Evolutionary conservation across 1,140 invertebrate genomes (phyloP), one percentile per base, ranked within the genome.

Genomic region (Hypsibius dujardini): DNA sequence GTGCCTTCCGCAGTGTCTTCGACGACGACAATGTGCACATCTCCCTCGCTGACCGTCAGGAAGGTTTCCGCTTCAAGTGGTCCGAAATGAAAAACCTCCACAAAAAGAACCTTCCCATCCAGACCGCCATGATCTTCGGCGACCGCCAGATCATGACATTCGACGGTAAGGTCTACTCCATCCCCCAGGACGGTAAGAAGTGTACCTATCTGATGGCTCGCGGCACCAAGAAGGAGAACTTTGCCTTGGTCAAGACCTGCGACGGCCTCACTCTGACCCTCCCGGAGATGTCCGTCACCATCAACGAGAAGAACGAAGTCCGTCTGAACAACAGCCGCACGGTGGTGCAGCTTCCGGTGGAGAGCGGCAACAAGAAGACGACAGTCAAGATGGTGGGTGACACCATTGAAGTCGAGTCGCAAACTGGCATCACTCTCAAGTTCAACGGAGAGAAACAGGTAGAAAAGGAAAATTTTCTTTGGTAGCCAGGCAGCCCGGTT

Each of bases 41-140:
- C 42, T 7, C 12, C 12, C 12, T 67, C 12, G 12, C 62, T 42
- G 62, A 42, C 42, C 12, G 62, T 42, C 12, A 67, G 12, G 12
- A 67, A 45, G 12, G 12, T 45, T 7, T 67, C 12, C 62, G 42
- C 42, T 67, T 67, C 62, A 12, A 42, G 12, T 67, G 62, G 62
- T 67, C 62, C 62, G 40, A 12, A 7, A 12, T 67, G 12, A 67
- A 42, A 12, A 7, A 12, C 12, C 42, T 67, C 62, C 62, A 12
- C 62, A 67, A 67, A 40, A 67, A 67, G 62, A 67, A 12, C 62
- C 12, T 67, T 3, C 12, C 12, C 40, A 15, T 40, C 12, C 62
- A 67, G 40, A 42, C 40, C 3, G 62, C 62, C 62, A 67, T 67
- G 62, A 67, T 67, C 62, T 67, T 67, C 62, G 62, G 62, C 42